Percentiles rank a stretch among this genome's conserved stretches.
Conservation (phyloP, 2,888 invertebrate species). For the Portevinia maculata region DNA sequence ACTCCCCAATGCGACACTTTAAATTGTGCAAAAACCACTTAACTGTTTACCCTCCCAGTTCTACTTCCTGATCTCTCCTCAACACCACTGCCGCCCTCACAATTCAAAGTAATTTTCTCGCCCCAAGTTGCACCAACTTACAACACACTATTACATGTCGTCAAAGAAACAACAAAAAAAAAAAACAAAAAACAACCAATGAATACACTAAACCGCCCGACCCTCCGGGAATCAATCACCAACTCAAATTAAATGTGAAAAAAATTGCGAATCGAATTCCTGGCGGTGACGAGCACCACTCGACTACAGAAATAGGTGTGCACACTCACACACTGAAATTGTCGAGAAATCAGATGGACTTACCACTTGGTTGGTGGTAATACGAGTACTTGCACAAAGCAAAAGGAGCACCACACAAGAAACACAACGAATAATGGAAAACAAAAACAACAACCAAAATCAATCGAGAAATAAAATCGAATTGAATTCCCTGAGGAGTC, state of each 20-base stretch:
- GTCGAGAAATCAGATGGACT: constrained; percentile 28
- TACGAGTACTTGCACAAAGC: constrained; percentile 58
- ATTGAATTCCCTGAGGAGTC: constrained; percentile 69
- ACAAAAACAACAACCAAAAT: constrained; percentile 64
- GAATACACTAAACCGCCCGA: constrained; percentile 49
- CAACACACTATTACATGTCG: constrained; percentile 60
- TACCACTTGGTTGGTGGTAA: constrained; percentile 55
- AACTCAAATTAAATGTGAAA: constrained; percentile 74
- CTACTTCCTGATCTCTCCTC: neutral
- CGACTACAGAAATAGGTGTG: constrained; percentile 46
- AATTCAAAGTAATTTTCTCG: constrained; percentile 74
- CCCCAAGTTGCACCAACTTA: constrained; percentile 67
- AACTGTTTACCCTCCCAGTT: constrained; percentile 39
- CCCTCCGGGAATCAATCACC: constrained; percentile 71
- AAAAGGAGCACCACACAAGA: constrained; percentile 5
- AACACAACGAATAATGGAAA: constrained; percentile 16
- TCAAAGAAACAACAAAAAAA: constrained; percentile 18
- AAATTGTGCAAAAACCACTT: constrained; percentile 71
- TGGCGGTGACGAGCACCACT: constrained; percentile 72
- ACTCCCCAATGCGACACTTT: constrained; percentile 48
- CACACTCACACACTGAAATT: constrained; percentile 9
- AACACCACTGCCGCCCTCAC: constrained; percentile 35
- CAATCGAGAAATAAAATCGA: constrained; percentile 72
- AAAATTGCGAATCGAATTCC: constrained; percentile 74
- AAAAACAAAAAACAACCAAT: constrained; percentile 28